phyloP scores from a whole-genome alignment of 2,113 vertebrate species.

The Anthoscopus minutus region DNA sequence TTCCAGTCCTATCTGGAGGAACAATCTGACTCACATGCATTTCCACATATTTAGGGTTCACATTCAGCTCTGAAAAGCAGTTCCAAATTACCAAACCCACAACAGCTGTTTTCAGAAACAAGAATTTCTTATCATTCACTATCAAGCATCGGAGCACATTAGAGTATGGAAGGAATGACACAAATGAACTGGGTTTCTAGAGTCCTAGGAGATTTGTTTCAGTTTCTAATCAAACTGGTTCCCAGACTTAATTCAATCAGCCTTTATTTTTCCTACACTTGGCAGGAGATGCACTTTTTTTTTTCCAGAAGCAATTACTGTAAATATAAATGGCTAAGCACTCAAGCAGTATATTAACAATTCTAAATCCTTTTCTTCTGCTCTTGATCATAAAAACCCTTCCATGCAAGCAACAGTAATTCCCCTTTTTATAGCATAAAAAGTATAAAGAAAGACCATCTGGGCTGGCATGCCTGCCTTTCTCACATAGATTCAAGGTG shows the following conservation, averaged over 20 bases:
- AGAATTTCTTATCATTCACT: background rate
- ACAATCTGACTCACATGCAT: conserved; percentile 11
- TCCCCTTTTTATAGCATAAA: background rate
- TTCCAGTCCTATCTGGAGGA: conserved; percentile 31
- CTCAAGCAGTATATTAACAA: conserved; percentile 51
- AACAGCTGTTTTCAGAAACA: conserved; percentile 58
- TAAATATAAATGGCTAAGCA: conserved; percentile 57
- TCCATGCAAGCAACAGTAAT: conserved; percentile 13
- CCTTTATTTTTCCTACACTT: conserved; percentile 48
- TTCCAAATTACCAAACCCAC: conserved; percentile 48
- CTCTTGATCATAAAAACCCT: conserved; percentile 11
- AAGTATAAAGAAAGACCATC: background rate
- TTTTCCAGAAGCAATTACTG: conserved; percentile 52
- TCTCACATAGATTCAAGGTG: background rate
- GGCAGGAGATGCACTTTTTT: conserved; percentile 15
- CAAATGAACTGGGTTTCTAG: conserved; percentile 36
- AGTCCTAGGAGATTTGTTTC: conserved; percentile 58
- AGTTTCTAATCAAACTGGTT: conserved; percentile 66
- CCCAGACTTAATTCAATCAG: conserved; percentile 58
- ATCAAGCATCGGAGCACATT: conserved; percentile 38
- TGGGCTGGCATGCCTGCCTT: background rate
- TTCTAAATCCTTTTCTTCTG: conserved; percentile 46
- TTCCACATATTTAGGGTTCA: conserved; percentile 22
- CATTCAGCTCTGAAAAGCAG: conserved; percentile 8
- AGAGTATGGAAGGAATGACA: conserved; percentile 48